Percentiles rank a stretch among this genome's conserved stretches.
Conservation (phyloP, 2,113 vertebrate genomes). For the Gymnogyps californianus region DNA sequence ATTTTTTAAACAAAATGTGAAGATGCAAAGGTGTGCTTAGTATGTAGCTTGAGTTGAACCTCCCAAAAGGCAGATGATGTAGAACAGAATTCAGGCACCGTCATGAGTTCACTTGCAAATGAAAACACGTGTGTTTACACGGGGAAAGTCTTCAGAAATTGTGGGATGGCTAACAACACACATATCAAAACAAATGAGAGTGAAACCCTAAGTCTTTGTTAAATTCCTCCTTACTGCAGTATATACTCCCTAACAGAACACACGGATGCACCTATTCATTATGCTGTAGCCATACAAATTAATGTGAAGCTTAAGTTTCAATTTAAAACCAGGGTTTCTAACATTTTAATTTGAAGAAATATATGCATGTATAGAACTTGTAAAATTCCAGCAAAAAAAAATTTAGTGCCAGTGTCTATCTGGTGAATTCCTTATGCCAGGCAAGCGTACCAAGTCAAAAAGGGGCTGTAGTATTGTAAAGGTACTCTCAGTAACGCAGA, state of each 20-base stretch:
- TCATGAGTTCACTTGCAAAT: neutral
- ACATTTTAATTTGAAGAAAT: neutral
- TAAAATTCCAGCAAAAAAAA: neutral
- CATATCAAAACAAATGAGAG: neutral
- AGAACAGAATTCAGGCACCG: neutral
- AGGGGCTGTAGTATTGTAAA: neutral
- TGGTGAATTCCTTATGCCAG: neutral
- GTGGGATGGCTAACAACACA: neutral
- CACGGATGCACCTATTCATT: neutral
- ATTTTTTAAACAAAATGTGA: neutral
- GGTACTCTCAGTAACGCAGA: neutral
- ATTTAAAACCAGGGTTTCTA: neutral
- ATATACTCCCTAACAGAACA: neutral
- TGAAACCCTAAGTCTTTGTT: neutral
- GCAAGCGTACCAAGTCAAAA: neutral
- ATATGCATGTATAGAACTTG: neutral
- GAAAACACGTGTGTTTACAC: neutral
- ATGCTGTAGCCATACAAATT: neutral
- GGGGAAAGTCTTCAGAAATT: neutral
- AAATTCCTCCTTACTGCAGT: neutral
- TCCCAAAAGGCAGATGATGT: neutral
- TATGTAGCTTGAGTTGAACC: neutral
- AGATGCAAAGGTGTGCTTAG: neutral
- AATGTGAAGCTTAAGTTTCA: neutral
- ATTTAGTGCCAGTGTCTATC: neutral